Evolutionary conservation across 1,140 invertebrate genomes (phyloP).

Genomic region (Alviniconcha marisindica): DNA sequence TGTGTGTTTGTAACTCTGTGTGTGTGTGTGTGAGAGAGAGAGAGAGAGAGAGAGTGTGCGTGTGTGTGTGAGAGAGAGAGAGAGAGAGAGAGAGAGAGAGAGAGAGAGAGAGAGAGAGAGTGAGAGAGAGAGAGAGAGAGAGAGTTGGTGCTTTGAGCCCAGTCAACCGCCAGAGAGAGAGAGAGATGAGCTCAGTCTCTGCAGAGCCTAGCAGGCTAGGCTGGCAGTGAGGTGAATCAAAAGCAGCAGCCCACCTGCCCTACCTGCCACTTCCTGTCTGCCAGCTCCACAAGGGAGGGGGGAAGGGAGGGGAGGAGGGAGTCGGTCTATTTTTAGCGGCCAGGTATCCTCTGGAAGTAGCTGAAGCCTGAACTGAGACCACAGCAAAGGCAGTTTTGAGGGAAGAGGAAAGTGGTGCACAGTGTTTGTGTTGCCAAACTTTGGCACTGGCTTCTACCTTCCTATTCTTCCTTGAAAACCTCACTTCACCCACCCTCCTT

Average conservation of each 20-base stretch:
- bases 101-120: conserved; percentile 22
- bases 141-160: too few species aligned
- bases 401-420: background rate
- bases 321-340: conserved; percentile 6
- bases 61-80: background rate
- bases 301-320: background rate
- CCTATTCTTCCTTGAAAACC: background rate
- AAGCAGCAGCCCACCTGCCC: conserved; percentile 18
- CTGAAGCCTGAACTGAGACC: background rate
- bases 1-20: too few species aligned
- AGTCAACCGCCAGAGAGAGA: too few species aligned
- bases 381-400: background rate
- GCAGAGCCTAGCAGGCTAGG: background rate
- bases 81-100: background rate
- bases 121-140: background rate
- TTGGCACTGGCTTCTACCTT: background rate
- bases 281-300: background rate
- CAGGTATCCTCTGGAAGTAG: background rate
- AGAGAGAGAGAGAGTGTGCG: background rate
- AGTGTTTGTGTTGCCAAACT: conserved; percentile 16
- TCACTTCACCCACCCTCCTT: background rate
- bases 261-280: conserved; percentile 30
- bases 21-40: conserved; percentile 15
- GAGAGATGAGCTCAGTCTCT: background rate
- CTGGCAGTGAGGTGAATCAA: background rate